Evolutionary conservation across 2,113 vertebrate genomes (phyloP), one percentile per base, ranked within the genome.

Genomic region (Heliornis fulica): DNA sequence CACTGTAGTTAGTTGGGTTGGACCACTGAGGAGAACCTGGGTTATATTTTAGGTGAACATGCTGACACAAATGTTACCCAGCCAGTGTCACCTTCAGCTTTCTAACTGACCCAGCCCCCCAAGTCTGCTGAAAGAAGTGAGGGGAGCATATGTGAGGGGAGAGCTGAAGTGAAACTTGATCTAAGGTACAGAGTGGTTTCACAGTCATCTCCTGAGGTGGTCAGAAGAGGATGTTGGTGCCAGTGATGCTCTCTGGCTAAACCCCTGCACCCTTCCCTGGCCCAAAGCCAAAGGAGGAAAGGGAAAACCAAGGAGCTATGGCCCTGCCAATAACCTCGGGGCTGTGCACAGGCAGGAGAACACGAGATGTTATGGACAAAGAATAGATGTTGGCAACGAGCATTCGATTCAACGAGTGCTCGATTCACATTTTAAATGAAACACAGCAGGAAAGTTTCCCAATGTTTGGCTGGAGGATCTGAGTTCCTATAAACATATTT

Each of bases 341-440:
- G 50, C 63, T 81, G 72, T 4, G 5, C 36, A 22, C 9, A 40
- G 48, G 13, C 60, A 60, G 60, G 81, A 84, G 43, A 36, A 38
- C 89, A 75, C 0, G 8, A 34, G 43, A 36, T 1, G 1, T 32
- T 61, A 48, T 53, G 86, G 88, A 90, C 78, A 48, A 87, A 65
- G 80, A 68, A 53, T 51, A 51, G 0, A 1, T 13, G 23, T 3
- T 84, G 92, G 57, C 60, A 76, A 29, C 0, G 0, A 76, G 45
- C 0, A 0, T 41, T 84, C 0, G 0, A 40, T 74, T 80, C 66
- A 45, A 29, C 0, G 0, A 76, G 45, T 0, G 0, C 46, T 84
- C 0, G 0, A 40, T 74, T 80, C 66, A 45, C 54, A 9, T 85
- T 69, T 69, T 38, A 74, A 79, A 72, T 74, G 66, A 57, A 79